Conservation (phyloP, 2,113 vertebrate species). For the Xiphias gladius region DNA sequence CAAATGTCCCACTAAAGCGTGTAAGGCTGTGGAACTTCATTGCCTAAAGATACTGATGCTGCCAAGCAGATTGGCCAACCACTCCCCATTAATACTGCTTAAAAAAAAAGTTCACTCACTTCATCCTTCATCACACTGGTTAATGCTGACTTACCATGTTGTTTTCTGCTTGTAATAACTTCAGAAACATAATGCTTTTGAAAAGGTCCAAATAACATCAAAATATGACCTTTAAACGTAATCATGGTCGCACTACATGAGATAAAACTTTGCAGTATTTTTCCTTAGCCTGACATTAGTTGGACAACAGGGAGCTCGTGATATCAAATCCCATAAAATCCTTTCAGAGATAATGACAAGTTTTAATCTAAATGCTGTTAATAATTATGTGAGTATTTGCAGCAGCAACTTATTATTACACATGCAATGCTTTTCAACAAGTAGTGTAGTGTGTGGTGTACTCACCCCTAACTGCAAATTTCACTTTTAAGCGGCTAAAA, state of each 20-base stretch:
- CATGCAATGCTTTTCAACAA: background rate
- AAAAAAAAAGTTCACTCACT: background rate
- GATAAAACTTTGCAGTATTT: background rate
- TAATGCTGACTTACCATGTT: background rate
- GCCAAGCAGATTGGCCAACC: background rate
- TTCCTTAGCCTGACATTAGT: background rate
- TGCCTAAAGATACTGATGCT: background rate
- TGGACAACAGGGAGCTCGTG: background rate
- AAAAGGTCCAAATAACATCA: background rate
- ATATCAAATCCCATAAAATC: background rate
- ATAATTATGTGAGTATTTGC: background rate
- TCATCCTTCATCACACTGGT: background rate
- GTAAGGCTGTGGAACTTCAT: background rate
- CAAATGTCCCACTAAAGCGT: background rate
- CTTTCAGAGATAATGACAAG: background rate
- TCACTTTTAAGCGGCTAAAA: background rate
- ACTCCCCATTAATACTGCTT: background rate
- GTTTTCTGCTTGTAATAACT: background rate
- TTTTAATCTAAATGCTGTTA: conserved; percentile 15
- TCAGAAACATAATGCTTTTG: background rate
- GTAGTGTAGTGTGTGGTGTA: background rate
- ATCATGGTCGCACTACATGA: background rate
- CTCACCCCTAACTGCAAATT: background rate
- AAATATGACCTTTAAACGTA: background rate
- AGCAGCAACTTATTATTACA: background rate